A percentile compares a stretch with the other conserved stretches of the same genome.
Evolutionary conservation across 2,113 vertebrate genomes (phyloP).

Genomic region (Telmatochromis sp.): DNA sequence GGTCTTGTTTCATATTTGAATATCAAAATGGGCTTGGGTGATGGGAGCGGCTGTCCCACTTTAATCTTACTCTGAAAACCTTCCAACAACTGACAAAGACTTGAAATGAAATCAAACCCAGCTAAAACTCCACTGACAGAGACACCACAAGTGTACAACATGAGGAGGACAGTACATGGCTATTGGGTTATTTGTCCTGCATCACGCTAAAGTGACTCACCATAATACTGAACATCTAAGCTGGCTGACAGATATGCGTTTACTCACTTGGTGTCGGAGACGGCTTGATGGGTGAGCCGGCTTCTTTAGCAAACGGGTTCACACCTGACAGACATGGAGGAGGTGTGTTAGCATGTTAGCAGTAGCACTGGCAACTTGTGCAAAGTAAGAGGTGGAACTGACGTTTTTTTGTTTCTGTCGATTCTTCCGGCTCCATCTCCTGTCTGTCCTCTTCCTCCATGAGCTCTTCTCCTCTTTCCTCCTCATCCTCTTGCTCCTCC

Average conservation of each 20-base stretch:
- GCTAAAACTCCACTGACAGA: background rate
- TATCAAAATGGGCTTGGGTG: background rate
- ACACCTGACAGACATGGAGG: conserved; percentile 50
- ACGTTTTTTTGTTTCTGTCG: conserved; percentile 64
- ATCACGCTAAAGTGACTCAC: background rate
- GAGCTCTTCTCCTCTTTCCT: background rate
- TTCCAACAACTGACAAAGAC: background rate
- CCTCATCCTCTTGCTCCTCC: conserved; percentile 50
- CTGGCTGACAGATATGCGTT: background rate
- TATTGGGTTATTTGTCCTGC: background rate
- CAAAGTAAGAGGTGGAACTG: conserved; percentile 1
- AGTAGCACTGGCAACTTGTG: background rate
- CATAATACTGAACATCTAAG: background rate
- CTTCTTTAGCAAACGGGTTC: conserved; percentile 72
- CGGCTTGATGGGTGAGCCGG: conserved; percentile 53
- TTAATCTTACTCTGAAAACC: background rate
- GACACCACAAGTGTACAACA: background rate
- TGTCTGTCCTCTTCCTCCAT: conserved; percentile 60
- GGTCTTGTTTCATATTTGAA: background rate
- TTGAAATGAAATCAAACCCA: background rate
- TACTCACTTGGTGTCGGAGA: conserved; percentile 74
- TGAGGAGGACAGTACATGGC: background rate
- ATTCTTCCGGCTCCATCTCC: conserved; percentile 52
- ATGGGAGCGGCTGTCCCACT: background rate
- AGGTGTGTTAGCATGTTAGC: background rate